Conservation (phyloP, 2,888 invertebrate species). For the Acrocera orbiculus region DNA sequence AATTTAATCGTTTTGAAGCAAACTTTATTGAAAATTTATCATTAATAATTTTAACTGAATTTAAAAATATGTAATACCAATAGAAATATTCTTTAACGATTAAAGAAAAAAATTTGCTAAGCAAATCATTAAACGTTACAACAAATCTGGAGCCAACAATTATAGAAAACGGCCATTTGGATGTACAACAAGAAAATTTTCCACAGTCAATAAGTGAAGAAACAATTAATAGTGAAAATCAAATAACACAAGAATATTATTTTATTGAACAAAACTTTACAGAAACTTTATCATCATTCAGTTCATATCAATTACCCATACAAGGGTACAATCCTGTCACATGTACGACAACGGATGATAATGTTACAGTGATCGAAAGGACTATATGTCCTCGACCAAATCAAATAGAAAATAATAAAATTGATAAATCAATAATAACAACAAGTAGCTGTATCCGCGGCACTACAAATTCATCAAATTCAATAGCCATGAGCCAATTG, state of each 20-base stretch:
- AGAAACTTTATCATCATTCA: constrained; percentile 6
- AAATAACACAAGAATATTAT: neutral
- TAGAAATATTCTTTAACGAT: constrained; percentile 10
- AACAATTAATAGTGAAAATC: neutral
- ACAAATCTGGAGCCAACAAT: constrained; percentile 13
- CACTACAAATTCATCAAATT: constrained; percentile 6
- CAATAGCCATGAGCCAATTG: constrained; percentile 60
- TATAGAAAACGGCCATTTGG: constrained; percentile 9
- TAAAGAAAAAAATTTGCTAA: constrained; percentile 5
- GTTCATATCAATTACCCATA: constrained; percentile 4
- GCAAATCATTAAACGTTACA: constrained; percentile 3
- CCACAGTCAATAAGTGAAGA: neutral
- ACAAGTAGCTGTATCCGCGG: neutral
- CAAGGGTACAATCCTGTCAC: constrained; percentile 5
- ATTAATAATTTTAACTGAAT: too few relatives aligned
- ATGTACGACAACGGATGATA: constrained; percentile 11
- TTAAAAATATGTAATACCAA: too few relatives aligned
- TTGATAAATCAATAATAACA: neutral
- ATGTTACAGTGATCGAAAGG: constrained; percentile 1
- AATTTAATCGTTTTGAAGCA: too few relatives aligned
- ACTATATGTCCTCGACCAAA: constrained; percentile 2
- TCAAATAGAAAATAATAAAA: too few relatives aligned
- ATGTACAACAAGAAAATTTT: constrained; percentile 11
- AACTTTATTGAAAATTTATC: too few relatives aligned
- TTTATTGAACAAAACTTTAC: neutral